Conservation (phyloP, 2,888 invertebrate genomes). For the Melinaea menophilus region DNA sequence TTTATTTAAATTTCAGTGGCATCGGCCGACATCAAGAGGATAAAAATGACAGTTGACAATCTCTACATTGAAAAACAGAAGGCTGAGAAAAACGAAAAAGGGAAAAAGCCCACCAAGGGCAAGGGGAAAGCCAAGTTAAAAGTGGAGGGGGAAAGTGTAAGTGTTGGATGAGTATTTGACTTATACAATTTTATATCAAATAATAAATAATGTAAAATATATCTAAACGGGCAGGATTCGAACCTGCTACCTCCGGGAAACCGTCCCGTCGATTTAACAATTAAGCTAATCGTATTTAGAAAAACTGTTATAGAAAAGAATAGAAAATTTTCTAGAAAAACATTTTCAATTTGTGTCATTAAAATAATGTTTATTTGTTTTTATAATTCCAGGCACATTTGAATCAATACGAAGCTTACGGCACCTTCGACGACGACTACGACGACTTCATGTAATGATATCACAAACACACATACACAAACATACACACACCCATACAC, state of each 20-base stretch:
- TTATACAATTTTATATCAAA: no score
- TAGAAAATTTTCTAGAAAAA: no score
- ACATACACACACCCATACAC: neutral
- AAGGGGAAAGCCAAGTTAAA: conserved; percentile 87
- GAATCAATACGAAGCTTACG: conserved; percentile 82
- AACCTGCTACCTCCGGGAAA: no score
- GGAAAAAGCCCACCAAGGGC: conserved; percentile 87
- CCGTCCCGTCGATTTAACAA: no score
- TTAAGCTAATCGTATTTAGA: no score
- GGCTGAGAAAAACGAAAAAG: conserved; percentile 88
- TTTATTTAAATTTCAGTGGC: conserved; percentile 76
- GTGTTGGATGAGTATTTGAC: conserved; percentile 36
- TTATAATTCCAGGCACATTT: conserved; percentile 75
- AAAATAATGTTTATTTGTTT: conserved; percentile 16
- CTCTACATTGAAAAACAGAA: conserved; percentile 92
- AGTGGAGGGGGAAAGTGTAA: conserved; percentile 86
- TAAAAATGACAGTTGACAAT: conserved; percentile 90
- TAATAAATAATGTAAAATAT: no score
- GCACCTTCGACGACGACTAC: conserved; percentile 81
- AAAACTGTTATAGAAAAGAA: no score
- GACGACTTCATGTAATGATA: conserved; percentile 87
- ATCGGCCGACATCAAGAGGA: conserved; percentile 88
- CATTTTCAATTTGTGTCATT: neutral
- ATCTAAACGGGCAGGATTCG: no score
- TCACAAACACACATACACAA: neutral